These are phyloP conservation scores for Taphrorychus bicolor DNA, from an alignment of 2,888 invertebrate species.

Conservation along the genomic window DNA sequence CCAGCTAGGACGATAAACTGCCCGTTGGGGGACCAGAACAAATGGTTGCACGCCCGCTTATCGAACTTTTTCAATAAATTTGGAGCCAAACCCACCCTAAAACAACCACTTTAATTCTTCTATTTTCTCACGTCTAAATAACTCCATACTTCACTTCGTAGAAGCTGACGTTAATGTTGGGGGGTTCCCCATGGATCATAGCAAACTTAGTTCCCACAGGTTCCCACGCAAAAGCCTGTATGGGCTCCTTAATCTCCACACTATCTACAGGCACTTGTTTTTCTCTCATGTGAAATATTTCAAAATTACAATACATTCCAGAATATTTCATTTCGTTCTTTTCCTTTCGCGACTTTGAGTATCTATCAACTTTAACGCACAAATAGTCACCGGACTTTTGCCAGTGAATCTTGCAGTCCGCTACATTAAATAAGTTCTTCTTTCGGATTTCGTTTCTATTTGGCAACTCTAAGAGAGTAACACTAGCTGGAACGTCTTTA, in stretches of 20 bases:
- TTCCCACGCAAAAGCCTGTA: slow-evolving; percentile 98
- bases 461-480: slow-evolving; percentile 91
- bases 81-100: slow-evolving; percentile 87
- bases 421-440: slow-evolving; percentile 97
- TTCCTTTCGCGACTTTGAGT: slow-evolving; percentile 79
- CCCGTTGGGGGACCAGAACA: slow-evolving; percentile 96
- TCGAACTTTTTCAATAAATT: slow-evolving; percentile 87
- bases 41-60: slow-evolving; percentile 86
- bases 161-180: slow-evolving; percentile 88
- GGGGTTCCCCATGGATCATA: slow-evolving; percentile 92
- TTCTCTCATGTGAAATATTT: slow-evolving; percentile 98
- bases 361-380: slow-evolving; percentile 91
- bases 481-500: slow-evolving; percentile 94
- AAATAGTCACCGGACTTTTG: slow-evolving; percentile 97
- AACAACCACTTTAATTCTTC: background rate
- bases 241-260: slow-evolving; percentile 92
- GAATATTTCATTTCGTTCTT: slow-evolving; percentile 93
- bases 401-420: slow-evolving; percentile 99
- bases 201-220: slow-evolving; percentile 96
- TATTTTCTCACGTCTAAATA: background rate
- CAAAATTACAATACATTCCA: slow-evolving; percentile 98
- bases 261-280: slow-evolving; percentile 95
- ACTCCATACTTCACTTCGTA: slow-evolving; percentile 71
- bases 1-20: slow-evolving; percentile 96
- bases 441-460: slow-evolving; percentile 87